These are phyloP conservation scores for Megamerina dolium DNA, from an alignment of 2,888 invertebrate species.

Conservation along the genomic window DNA sequence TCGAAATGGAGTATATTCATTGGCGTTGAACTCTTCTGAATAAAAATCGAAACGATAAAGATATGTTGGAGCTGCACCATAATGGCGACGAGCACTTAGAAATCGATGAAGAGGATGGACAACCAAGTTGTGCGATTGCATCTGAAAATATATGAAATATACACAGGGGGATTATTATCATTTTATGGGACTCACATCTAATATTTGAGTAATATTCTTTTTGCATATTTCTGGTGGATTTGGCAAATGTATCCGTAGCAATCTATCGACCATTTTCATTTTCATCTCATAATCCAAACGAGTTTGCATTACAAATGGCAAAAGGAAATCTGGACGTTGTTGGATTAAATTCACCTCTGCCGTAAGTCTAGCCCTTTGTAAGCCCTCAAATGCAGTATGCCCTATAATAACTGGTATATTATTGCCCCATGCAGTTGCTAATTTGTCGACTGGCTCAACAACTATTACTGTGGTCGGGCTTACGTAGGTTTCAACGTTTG, in stretches of 20 bases:
- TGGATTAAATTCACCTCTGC: too few relatives aligned
- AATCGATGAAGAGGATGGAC: conserved; percentile 35
- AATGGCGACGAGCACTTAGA: conserved; percentile 29
- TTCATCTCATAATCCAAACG: conserved; percentile 9
- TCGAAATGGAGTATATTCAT: conserved; percentile 34
- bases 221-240: too few relatives aligned
- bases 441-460: not conserved
- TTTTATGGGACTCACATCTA: too few relatives aligned
- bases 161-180: too few relatives aligned
- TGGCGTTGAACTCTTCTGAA: conserved; percentile 41
- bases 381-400: conserved; percentile 43
- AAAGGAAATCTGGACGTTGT: conserved; percentile 16
- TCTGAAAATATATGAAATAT: not conserved
- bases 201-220: too few relatives aligned
- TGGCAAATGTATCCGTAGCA: too few relatives aligned
- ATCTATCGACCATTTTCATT: conserved; percentile 24
- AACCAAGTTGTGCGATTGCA: conserved; percentile 25
- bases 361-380: too few relatives aligned
- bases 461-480: not conserved
- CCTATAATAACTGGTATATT: conserved; percentile 43
- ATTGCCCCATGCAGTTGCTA: conserved; percentile 38
- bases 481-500: not conserved
- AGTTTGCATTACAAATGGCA: conserved; percentile 15
- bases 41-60: conserved; percentile 43
- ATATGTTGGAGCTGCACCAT: conserved; percentile 29